Percentiles rank a stretch among this genome's conserved stretches.
phyloP scores from a whole-genome alignment of 2,888 invertebrate species.

The Torymus aiolomorphi region DNA sequence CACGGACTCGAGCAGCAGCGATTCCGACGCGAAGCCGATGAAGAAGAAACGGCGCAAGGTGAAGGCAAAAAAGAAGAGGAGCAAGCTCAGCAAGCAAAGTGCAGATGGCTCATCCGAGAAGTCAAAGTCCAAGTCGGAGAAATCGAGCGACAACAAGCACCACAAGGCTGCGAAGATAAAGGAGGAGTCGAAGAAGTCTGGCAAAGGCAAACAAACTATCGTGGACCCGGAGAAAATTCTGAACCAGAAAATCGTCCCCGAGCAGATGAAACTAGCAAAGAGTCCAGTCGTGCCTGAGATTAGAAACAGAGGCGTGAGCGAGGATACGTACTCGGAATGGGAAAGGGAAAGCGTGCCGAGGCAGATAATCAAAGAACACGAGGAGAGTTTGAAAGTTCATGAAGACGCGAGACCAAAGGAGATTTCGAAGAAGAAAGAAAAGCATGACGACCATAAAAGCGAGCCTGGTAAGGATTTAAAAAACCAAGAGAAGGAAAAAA shows the following conservation, averaged over 20 bases:
- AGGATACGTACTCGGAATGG: slow-evolving; percentile 61
- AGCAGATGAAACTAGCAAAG: slow-evolving; percentile 5
- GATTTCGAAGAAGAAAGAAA: slow-evolving; percentile 31
- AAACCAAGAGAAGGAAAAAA: slow-evolving; percentile 33
- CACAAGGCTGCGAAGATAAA: slow-evolving; percentile 50
- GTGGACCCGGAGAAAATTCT: slow-evolving; percentile 9
- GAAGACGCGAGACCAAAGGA: slow-evolving; percentile 29
- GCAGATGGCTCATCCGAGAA: slow-evolving; percentile 44
- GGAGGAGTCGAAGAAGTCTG: slow-evolving; percentile 47
- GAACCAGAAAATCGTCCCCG: neutral
- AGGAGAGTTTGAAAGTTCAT: neutral
- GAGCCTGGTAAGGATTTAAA: slow-evolving; percentile 23
- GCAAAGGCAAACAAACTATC: slow-evolving; percentile 35
- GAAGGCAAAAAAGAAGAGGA: slow-evolving; percentile 53
- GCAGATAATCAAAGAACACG: slow-evolving; percentile 24
- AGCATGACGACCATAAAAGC: neutral
- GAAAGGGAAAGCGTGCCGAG: slow-evolving; percentile 58
- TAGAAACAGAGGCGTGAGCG: slow-evolving; percentile 45
- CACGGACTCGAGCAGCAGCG: slow-evolving; percentile 68
- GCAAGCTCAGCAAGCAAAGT: slow-evolving; percentile 55
- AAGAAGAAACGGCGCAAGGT: slow-evolving; percentile 48
- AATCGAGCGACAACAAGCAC: slow-evolving; percentile 41
- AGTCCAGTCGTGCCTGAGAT: slow-evolving; percentile 34
- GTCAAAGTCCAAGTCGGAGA: slow-evolving; percentile 56
- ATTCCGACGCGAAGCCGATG: slow-evolving; percentile 63